Evolutionary conservation across 2,888 invertebrate genomes (phyloP), one percentile per base, ranked within the genome.

Genomic region (Ichneumoninae sp.): DNA sequence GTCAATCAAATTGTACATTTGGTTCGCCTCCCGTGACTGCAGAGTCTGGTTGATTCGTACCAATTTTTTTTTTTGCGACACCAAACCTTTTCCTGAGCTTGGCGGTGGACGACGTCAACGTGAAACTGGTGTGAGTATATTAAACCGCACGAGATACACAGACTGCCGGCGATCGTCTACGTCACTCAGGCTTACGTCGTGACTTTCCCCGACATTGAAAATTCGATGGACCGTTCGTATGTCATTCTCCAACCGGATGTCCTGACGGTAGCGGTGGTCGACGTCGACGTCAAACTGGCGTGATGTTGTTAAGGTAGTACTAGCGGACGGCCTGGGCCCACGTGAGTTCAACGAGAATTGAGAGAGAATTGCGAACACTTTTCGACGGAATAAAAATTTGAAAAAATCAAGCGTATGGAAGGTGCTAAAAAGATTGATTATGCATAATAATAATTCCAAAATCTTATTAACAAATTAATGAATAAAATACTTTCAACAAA

Each of bases 121-220:
- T 30, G 13, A n/a, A n/a, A 22, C 36, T 19, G 36, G 50, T 13
- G 19, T 3, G 22, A 16, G 8, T 30, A 47, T 40, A 50, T 69
- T 26, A 4, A 65, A 60, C 30, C 69, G 8, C 19, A 8, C 22
- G 54, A 36, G 30, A 76, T 66, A 47, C 57, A 6, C 13, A 13
- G 69, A 44, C 44, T 22, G n/a, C n/a, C 10, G 22, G 19, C 50
- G 33, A 30, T 19, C 72, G 54, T 66, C 54, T 40, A 47, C 52
- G 78, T 62, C 70, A 68, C 36, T 19, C 50, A 19, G 19, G 33
- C 36, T n/a, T 47, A 62, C 72, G 66, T 74, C 62, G 57, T 72
- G 74, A 81, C 44, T 81, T 70, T 81, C 60, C 13, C 6, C 72
- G 71, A 72, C 71, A 54, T 76, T 19, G 26, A 36, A 80, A 82